phyloP scores from a whole-genome alignment of 1,140 invertebrate species.

The Drosophila insularis region DNA sequence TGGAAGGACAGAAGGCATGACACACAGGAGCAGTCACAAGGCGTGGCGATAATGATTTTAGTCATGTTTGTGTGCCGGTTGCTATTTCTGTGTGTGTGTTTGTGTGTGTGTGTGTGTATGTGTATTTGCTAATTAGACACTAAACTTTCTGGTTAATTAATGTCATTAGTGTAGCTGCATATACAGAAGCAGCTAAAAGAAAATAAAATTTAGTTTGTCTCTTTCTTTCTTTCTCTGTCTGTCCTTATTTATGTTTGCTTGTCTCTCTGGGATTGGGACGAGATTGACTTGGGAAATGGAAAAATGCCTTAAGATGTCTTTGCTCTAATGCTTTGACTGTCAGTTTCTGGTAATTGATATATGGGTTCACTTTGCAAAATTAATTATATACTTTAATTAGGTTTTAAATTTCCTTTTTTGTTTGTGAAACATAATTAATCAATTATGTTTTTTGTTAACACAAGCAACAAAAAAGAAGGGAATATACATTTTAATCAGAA shows the following conservation, averaged over 20 bases:
- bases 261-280: background rate
- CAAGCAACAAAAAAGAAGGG: no score
- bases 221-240: background rate
- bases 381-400: conserved; percentile 44
- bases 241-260: no score
- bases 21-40: background rate
- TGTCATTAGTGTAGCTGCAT: conserved; percentile 58
- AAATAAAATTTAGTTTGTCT: conserved; percentile 30
- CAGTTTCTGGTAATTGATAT: conserved; percentile 37
- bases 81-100: background rate
- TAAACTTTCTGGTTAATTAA: conserved; percentile 77
- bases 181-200: background rate
- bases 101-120: conserved; percentile 23
- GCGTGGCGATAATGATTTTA: conserved; percentile 38
- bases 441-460: no score
- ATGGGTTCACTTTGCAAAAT: conserved; percentile 56
- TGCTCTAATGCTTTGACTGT: conserved; percentile 14
- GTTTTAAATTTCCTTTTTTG: conserved; percentile 30
- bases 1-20: conserved; percentile 7
- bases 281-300: conserved; percentile 3
- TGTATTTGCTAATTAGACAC: conserved; percentile 67
- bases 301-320: conserved; percentile 24
- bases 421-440: conserved; percentile 1
- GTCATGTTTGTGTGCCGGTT: conserved; percentile 33
- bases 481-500: no score